Evolutionary conservation across 2,888 invertebrate genomes (phyloP), one percentile per base, ranked within the genome.

Genomic region (Ischnus inquisitorius): DNA sequence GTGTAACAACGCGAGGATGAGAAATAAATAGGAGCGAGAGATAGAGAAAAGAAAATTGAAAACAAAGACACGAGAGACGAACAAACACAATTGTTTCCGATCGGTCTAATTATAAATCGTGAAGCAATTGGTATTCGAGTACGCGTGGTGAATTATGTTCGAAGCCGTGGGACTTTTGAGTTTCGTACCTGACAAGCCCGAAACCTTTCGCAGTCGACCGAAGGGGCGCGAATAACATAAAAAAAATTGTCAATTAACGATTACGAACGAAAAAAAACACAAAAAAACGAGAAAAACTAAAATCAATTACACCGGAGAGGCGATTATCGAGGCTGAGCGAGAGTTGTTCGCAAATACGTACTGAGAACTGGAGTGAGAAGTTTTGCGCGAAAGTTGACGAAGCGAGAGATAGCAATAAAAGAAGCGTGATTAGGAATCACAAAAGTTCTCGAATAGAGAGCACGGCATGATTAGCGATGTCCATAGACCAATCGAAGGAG

Each of bases 321-420:
- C 16, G 28, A 22, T 22, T 19, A 54, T 54, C 22, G 54, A 3
- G 54, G 54, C 71, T 51, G 28, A 64, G 19, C 51, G 41, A 64
- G 46, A 69, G 68, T 25, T 28, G 28, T 2, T 28, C 25, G 48
- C n/a, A 48, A 46, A 65, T 12, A 41, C 34, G 39, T 51, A 67
- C 54, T 41, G 69, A 62, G 28, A 68, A 67, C 60, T 72, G 19
- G 64, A 75, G 46, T 22, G 68, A 69, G 54, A 34, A 57, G 22
- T 41, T 34, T 62, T 60, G 19, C 43, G 41, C 22, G 39, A 39
- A 48, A 67, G 46, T 64, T 71, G 34, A 10, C 16, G 84, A 48
- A 83, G 65, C 72, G 72, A 87, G 83, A 79, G 83, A 87, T 87
- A 89, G 90, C 90, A 89, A 90, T 89, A 90, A 87, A 82, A 79